Evolutionary conservation across 2,888 invertebrate species (phyloP).

Genomic region (Stratiomys singularior): DNA sequence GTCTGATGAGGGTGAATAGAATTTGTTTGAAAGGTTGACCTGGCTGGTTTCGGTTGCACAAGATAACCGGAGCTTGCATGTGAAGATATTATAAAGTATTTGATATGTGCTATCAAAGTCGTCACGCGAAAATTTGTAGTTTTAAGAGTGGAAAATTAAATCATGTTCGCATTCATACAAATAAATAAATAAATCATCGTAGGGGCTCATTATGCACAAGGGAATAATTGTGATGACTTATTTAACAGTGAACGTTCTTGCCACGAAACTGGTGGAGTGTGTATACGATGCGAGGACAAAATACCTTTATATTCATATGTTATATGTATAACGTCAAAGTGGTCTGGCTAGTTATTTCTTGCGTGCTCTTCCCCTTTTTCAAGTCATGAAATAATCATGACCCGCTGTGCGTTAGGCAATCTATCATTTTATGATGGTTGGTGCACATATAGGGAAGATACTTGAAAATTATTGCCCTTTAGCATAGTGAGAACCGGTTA

Average conservation of each 20-base stretch:
- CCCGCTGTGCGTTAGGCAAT: background rate
- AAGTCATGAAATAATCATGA: constrained; percentile 14
- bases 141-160: background rate
- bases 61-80: no score
- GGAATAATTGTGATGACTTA: constrained; percentile 3
- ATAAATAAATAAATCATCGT: constrained; percentile 8
- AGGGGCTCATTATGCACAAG: background rate
- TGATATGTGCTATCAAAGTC: background rate
- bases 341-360: constrained; percentile 1
- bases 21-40: no score
- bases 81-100: no score
- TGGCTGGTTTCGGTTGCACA: no score
- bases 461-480: background rate
- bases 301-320: no score
- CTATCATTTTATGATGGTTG: background rate
- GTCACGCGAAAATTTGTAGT: background rate
- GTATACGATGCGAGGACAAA: background rate
- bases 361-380: background rate
- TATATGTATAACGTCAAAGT: background rate
- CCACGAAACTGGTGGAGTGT: background rate
- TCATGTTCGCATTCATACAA: background rate
- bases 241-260: background rate
- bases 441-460: background rate
- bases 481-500: background rate
- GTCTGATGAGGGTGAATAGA: no score